Evolutionary conservation across 2,888 invertebrate genomes (phyloP).

Genomic region (Fabriciana adippe): DNA sequence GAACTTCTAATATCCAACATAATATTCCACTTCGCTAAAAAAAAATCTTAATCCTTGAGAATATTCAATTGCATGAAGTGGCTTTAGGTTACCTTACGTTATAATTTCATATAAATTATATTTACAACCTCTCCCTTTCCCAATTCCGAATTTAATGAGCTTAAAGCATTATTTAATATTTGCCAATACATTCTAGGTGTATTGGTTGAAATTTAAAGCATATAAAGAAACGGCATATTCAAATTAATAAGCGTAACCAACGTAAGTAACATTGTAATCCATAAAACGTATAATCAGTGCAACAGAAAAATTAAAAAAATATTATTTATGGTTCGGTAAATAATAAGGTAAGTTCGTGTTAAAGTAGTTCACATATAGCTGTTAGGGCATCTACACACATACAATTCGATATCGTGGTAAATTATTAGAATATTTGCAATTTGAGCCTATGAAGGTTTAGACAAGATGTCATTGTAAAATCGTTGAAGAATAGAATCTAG

Average conservation of each 20-base stretch:
- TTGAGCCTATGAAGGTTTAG: no score
- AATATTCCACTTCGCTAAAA: neutral
- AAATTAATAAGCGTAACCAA: slow-evolving; percentile 2
- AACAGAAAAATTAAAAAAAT: neutral
- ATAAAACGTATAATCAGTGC: slow-evolving; percentile 1
- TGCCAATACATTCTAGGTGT: neutral
- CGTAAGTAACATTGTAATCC: neutral
- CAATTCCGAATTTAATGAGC: slow-evolving; percentile 13
- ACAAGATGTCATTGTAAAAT: no score
- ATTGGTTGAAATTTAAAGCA: slow-evolving; percentile 5
- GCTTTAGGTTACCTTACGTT: neutral
- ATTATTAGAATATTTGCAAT: no score
- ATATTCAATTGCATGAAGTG: slow-evolving; percentile 3
- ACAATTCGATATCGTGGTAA: no score
- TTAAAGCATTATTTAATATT: slow-evolving; percentile 7
- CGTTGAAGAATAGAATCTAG: no score
- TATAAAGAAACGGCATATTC: slow-evolving; percentile 1
- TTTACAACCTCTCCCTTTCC: neutral
- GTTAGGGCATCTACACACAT: neutral
- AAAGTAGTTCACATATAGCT: slow-evolving; percentile 6
- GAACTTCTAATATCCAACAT: neutral
- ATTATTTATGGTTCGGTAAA: slow-evolving; percentile 4
- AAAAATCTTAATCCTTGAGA: neutral
- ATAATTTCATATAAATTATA: neutral
- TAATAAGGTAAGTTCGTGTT: slow-evolving; percentile 4